These are phyloP conservation scores for Syncerus caffer DNA, from an alignment of 2,797 vertebrate genomes.

Conservation along the genomic window DNA sequence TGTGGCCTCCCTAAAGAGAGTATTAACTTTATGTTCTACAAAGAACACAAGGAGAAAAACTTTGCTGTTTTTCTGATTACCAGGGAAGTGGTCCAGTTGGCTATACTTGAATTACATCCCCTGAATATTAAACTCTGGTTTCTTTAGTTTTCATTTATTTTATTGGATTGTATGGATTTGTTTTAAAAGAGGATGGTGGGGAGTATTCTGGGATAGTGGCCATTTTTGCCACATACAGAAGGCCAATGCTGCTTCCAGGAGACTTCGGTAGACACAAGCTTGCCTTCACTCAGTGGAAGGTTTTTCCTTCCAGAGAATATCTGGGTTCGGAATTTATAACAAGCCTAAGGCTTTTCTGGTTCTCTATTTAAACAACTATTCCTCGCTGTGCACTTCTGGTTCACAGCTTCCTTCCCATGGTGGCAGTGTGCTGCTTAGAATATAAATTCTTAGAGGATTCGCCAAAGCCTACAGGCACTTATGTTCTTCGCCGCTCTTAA, in stretches of 20 bases:
- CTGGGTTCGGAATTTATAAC: neutral
- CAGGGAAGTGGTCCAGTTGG: conserved; percentile 49
- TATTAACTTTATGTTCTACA: neutral
- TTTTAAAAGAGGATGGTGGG: neutral
- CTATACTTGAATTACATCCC: conserved; percentile 26
- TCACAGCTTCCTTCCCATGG: neutral
- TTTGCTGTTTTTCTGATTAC: conserved; percentile 44
- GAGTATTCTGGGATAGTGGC: neutral
- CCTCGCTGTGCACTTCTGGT: neutral
- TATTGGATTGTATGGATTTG: conserved; percentile 22
- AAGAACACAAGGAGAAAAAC: conserved; percentile 33
- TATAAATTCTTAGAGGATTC: neutral
- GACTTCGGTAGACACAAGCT: neutral
- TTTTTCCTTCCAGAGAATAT: neutral
- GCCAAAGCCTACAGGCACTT: neutral
- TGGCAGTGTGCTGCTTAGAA: fast-evolving
- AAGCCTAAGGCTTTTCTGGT: neutral
- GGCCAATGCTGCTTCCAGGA: neutral
- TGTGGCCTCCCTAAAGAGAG: neutral
- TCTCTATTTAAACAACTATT: neutral
- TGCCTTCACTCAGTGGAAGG: neutral
- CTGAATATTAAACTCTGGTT: conserved; percentile 44
- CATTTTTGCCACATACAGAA: neutral
- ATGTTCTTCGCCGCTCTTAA: neutral
- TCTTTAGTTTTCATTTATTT: conserved; percentile 52